Evolutionary conservation across 2,113 vertebrate species (phyloP).

Genomic region (Ochotona curzoniae): DNA sequence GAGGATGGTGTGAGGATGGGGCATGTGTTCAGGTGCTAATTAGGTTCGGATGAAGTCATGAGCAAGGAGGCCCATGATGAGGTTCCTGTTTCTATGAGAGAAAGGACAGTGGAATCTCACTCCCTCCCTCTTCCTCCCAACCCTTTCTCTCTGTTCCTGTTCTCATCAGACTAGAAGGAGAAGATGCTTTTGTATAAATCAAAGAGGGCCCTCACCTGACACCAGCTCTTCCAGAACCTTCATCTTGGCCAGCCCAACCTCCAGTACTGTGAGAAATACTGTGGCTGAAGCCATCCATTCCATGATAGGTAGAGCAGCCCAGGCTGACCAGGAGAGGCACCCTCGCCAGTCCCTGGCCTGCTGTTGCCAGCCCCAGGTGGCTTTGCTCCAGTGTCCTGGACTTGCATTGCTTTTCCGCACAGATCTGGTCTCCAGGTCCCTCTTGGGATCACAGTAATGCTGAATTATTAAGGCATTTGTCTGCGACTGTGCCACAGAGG

Average conservation of each 20-base stretch:
- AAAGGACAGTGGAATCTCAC: too few species aligned
- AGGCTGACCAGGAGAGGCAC: background rate
- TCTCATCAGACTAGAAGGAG: background rate
- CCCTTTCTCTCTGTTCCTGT: background rate
- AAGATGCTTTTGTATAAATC: background rate
- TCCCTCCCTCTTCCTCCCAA: too few species aligned
- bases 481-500: slow-evolving; percentile 57
- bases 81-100: background rate
- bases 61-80: background rate
- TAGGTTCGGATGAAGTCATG: background rate
- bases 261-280: background rate
- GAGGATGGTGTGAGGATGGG: background rate
- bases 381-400: slow-evolving; percentile 6
- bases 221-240: background rate
- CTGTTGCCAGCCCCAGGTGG: background rate
- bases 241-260: background rate
- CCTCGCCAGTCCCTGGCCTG: background rate
- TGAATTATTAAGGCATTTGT: slow-evolving; percentile 62
- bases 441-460: slow-evolving; percentile 52
- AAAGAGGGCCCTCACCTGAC: background rate
- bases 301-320: background rate
- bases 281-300: background rate
- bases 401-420: slow-evolving; percentile 26
- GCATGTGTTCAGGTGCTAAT: background rate
- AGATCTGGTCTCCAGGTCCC: slow-evolving; percentile 41